These are phyloP conservation scores for Ctenopoma kingsleyae DNA, from an alignment of 2,797 vertebrate genomes.

Conservation along the genomic window DNA sequence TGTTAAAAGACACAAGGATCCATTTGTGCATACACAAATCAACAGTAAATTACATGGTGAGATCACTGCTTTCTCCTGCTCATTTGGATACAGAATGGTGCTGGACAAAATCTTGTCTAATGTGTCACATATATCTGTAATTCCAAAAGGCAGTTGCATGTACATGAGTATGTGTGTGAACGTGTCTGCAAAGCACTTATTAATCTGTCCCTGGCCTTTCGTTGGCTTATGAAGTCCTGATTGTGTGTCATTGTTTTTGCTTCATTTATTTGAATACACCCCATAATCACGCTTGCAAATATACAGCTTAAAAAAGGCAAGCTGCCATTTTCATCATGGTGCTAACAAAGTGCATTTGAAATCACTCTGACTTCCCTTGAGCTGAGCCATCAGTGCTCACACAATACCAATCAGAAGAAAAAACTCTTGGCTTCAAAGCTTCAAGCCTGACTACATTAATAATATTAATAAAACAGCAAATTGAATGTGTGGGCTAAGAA, in stretches of 20 bases:
- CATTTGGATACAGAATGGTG: constrained; percentile 74
- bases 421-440: constrained; percentile 70
- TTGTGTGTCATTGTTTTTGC: constrained; percentile 85
- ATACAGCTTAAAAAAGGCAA: constrained; percentile 82
- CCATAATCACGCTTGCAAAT: constrained; percentile 85
- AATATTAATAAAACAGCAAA: constrained; percentile 85
- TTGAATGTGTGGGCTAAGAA: constrained; percentile 76
- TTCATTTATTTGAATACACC: constrained; percentile 87
- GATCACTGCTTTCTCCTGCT: constrained; percentile 72
- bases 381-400: constrained; percentile 80
- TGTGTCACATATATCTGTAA: constrained; percentile 82
- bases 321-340: constrained; percentile 85
- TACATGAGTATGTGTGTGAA: constrained; percentile 43
- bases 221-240: constrained; percentile 85
- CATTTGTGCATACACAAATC: constrained; percentile 78
- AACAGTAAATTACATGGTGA: constrained; percentile 79
- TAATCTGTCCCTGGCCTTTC: constrained; percentile 86
- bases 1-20: constrained; percentile 73
- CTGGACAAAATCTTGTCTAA: constrained; percentile 73
- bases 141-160: constrained; percentile 73
- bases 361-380: constrained; percentile 81
- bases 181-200: constrained; percentile 77
- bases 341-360: constrained; percentile 85
- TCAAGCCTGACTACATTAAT: constrained; percentile 84
- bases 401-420: constrained; percentile 85